Base-by-base conservation (phyloP, 1,140 invertebrate species). In the Potamilus streckersoni region DNA sequence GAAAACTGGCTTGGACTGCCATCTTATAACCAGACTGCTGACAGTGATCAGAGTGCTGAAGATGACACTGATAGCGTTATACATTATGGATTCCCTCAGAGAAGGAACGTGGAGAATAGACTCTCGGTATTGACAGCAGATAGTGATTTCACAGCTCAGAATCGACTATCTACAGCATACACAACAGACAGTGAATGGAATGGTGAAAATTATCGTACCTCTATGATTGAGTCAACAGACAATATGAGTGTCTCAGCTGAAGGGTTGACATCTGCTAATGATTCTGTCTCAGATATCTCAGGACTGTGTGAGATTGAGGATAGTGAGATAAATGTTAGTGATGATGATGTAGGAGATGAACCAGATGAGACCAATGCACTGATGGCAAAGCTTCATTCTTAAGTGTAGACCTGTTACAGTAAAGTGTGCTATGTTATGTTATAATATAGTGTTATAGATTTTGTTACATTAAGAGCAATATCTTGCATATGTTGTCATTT, bases 271-370 rank as follows among this genome's bases (percentile, higher is more conserved):
- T 90, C 89, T 19, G 94, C 93, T 78, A 94, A 89, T 69, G 89
- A 86, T 14, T 90, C 89, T 17, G 86, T 94, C 86, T 96, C 95
- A 89, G 95, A 96, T 89, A 91, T 96, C 69, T 96, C 95, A 27
- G 92, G 86, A 61, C 73, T 97, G 56, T 97, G 96, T 92, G 96
- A 97, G 92, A 96, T 97, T 85, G 96, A 97, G 90, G 96, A 97
- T 90, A 88, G 86, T 77, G 88, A 89, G 72, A 77, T 84, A 15
- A 89, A 89, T 69, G 67, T 80, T 13, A 85, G 76, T 82, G 85
- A 86, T 69, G 79, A 84, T 55, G 87, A 81, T n/a, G 78, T 81
- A 72, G 80, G 78, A 56, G 76, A 69, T 58, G 78, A 74, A 69
- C 77, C 77, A 38, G 59, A 77, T 20, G 69, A 74, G 61, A 66